Evolutionary conservation across 2,888 invertebrate species (phyloP).

Genomic region (Apodemia duryi): DNA sequence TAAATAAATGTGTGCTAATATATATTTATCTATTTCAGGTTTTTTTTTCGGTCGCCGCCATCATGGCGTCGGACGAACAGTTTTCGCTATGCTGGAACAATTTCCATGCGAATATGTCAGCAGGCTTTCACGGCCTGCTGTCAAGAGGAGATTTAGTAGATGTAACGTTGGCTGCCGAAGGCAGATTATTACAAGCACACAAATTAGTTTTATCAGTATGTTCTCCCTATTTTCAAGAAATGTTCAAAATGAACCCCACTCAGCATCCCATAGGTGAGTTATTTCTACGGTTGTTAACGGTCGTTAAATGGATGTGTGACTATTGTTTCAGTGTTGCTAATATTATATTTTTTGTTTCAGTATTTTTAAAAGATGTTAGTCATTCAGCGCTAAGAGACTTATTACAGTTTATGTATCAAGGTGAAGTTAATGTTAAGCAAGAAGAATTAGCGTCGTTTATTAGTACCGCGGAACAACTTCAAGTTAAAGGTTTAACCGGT

Average conservation of each 20-base stretch:
- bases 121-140: slow-evolving; percentile 85
- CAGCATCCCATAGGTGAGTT: slow-evolving; percentile 83
- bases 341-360: slow-evolving; percentile 60
- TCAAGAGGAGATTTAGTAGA: slow-evolving; percentile 85
- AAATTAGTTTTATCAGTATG: slow-evolving; percentile 86
- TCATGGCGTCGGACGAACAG: slow-evolving; percentile 86
- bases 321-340: slow-evolving; percentile 23
- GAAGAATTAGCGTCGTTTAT: slow-evolving; percentile 85
- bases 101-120: slow-evolving; percentile 85
- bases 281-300: not conserved
- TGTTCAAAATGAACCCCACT: slow-evolving; percentile 85
- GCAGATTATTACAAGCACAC: slow-evolving; percentile 84
- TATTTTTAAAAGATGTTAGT: slow-evolving; percentile 85
- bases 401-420: slow-evolving; percentile 86
- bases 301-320: not conserved
- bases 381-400: slow-evolving; percentile 84
- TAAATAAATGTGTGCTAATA: not conserved
- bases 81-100: slow-evolving; percentile 88
- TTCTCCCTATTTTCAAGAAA: slow-evolving; percentile 86
- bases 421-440: slow-evolving; percentile 85
- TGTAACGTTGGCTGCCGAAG: slow-evolving; percentile 85
- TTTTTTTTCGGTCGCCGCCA: slow-evolving; percentile 66
- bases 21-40: slow-evolving; percentile 47
- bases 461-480: slow-evolving; percentile 85
- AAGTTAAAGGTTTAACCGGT: slow-evolving; percentile 85